Percentiles rank a stretch among this genome's conserved stretches.
These are phyloP conservation scores for Forbesichthys agassizii DNA, from an alignment of 2,113 vertebrate species.

Conservation along the genomic window DNA sequence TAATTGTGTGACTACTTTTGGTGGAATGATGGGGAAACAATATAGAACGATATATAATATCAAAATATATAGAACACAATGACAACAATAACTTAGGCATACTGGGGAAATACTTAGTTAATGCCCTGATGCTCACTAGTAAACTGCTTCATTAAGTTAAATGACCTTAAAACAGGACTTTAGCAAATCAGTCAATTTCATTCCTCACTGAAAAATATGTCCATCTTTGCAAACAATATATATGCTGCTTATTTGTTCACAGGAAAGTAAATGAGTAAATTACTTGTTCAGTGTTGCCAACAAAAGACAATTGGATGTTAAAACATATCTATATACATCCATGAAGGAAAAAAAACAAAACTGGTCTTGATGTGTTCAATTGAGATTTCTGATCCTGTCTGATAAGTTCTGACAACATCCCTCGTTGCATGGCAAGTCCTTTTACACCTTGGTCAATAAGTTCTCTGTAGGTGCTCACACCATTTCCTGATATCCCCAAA, in stretches of 20 bases:
- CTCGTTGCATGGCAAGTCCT: background rate
- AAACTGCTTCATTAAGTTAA: no score
- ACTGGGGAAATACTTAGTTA: no score
- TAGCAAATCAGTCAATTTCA: background rate
- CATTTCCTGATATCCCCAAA: background rate
- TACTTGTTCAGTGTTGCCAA: slow-evolving; percentile 8
- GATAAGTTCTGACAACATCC: slow-evolving; percentile 4
- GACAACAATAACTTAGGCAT: no score
- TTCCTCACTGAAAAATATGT: background rate
- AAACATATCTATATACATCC: no score
- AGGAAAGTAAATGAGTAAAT: background rate
- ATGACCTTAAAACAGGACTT: no score
- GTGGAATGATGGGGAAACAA: background rate
- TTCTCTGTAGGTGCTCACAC: background rate
- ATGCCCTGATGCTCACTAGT: no score
- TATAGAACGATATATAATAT: background rate
- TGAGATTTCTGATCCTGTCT: slow-evolving; percentile 14
- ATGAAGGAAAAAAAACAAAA: no score
- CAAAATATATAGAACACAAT: no score
- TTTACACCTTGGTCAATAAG: slow-evolving; percentile 6
- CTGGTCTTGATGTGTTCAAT: background rate
- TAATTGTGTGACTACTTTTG: background rate
- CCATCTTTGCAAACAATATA: background rate
- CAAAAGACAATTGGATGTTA: slow-evolving; percentile 3
- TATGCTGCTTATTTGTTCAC: slow-evolving; percentile 1